These are phyloP conservation scores for Hiodon tergisus DNA, from an alignment of 2,113 vertebrate species.

Conservation along the genomic window DNA sequence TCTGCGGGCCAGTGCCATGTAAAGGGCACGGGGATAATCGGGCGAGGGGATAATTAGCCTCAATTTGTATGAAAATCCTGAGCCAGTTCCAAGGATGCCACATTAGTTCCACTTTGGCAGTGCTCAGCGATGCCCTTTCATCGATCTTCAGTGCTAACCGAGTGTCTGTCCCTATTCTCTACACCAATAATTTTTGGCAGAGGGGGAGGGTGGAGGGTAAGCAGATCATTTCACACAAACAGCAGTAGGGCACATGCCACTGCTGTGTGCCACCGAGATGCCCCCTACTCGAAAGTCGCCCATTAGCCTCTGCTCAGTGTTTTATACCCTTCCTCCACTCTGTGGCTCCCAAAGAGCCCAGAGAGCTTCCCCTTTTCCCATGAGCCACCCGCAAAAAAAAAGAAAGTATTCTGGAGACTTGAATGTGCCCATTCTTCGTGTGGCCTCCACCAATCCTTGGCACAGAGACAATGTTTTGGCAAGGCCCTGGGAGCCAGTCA, in stretches of 20 bases:
- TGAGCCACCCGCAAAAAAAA: constrained; percentile 62
- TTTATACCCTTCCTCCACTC: constrained; percentile 39
- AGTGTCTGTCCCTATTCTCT: constrained; percentile 39
- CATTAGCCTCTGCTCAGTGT: constrained; percentile 54
- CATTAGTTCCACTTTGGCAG: constrained; percentile 62
- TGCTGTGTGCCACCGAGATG: constrained; percentile 27
- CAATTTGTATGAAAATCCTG: constrained; percentile 64
- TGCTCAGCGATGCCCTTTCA: constrained; percentile 54
- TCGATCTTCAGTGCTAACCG: constrained; percentile 46
- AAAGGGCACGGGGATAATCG: constrained; percentile 40
- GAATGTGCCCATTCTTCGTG: constrained; percentile 53
- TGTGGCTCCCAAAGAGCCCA: constrained; percentile 43
- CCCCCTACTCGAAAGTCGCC: constrained; percentile 49
- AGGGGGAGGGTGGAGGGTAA: background rate
- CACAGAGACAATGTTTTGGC: constrained; percentile 9
- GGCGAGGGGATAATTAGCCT: constrained; percentile 59
- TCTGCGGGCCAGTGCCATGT: constrained; percentile 35
- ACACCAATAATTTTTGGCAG: constrained; percentile 35
- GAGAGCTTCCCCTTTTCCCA: constrained; percentile 55
- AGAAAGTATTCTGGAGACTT: constrained; percentile 45
- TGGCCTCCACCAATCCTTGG: constrained; percentile 22
- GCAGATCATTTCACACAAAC: constrained; percentile 40
- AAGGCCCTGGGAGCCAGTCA: background rate
- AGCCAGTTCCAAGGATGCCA: constrained; percentile 50
- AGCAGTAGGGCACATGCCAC: constrained; percentile 39